Percentiles rank a stretch among this genome's conserved stretches.
These are phyloP conservation scores for Cyprinus carpio DNA, from an alignment of 2,113 vertebrate species.

Conservation along the genomic window DNA sequence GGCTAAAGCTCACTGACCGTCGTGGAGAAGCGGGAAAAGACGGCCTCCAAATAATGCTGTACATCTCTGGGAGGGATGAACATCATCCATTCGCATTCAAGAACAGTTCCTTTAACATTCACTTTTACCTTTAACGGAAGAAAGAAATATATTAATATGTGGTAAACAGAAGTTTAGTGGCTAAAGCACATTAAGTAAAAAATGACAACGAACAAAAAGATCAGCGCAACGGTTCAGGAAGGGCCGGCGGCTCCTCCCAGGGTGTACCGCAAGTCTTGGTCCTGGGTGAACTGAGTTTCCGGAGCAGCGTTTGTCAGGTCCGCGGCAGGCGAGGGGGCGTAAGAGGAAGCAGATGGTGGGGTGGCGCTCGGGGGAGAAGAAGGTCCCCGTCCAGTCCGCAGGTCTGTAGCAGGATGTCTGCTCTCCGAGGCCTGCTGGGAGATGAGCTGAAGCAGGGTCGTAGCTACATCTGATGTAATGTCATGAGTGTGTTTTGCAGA, in stretches of 20 bases:
- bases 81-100: slow-evolving; percentile 30
- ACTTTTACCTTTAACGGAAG: slow-evolving; percentile 33
- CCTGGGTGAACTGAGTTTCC: slow-evolving; percentile 85
- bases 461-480: slow-evolving; percentile 86
- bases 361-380: slow-evolving; percentile 56
- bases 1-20: slow-evolving; percentile 14
- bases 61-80: slow-evolving; percentile 25
- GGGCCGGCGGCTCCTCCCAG: slow-evolving; percentile 66
- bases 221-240: neutral
- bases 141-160: slow-evolving; percentile 10
- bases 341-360: neutral
- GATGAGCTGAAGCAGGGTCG: slow-evolving; percentile 91
- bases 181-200: neutral
- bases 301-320: slow-evolving; percentile 63
- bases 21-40: neutral
- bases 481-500: slow-evolving; percentile 63
- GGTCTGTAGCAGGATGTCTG: slow-evolving; percentile 52
- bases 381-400: slow-evolving; percentile 67
- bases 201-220: neutral
- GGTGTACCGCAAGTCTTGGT: slow-evolving; percentile 94
- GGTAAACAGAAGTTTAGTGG: neutral
- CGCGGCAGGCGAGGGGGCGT: too few relatives aligned
- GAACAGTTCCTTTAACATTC: slow-evolving; percentile 19
- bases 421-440: slow-evolving; percentile 85
- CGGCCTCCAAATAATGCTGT: neutral